These are phyloP conservation scores for Venusia cambrica DNA, from an alignment of 2,888 invertebrate genomes.

Conservation along the genomic window DNA sequence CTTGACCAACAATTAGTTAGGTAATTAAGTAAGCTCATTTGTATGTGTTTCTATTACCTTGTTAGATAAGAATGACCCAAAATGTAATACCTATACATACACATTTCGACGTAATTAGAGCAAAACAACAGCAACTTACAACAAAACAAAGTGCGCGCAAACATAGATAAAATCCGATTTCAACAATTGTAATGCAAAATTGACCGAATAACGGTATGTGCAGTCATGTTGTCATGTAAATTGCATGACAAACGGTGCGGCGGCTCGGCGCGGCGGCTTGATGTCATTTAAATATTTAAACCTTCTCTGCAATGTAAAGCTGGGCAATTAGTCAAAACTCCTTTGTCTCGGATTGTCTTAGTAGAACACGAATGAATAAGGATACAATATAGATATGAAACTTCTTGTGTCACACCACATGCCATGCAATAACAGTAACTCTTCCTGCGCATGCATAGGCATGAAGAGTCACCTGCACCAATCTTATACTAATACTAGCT, in stretches of 20 bases:
- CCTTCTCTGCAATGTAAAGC: slow-evolving; percentile 29
- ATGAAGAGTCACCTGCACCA: no score
- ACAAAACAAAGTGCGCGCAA: slow-evolving; percentile 1
- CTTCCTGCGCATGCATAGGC: no score
- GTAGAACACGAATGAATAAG: slow-evolving; percentile 17
- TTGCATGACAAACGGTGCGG: slow-evolving; percentile 14
- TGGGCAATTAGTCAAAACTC: slow-evolving; percentile 41
- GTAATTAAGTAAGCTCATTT: no score
- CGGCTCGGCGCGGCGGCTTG: no score
- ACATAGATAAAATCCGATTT: slow-evolving; percentile 22
- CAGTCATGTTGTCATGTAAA: slow-evolving; percentile 22
- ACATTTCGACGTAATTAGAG: no score
- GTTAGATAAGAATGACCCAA: no score
- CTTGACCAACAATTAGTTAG: no score
- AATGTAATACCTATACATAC: no score
- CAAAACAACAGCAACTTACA: slow-evolving; percentile 2
- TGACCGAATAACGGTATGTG: slow-evolving; percentile 21
- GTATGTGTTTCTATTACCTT: no score
- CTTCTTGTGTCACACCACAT: no score
- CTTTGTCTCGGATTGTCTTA: slow-evolving; percentile 37
- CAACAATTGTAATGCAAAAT: slow-evolving; percentile 26
- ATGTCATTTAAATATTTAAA: slow-evolving; percentile 31
- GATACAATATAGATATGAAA: slow-evolving; percentile 9
- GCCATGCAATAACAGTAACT: no score
- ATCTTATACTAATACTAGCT: no score